Percentiles rank a stretch among this genome's conserved stretches.
These are phyloP conservation scores for Peromyscus leucopus DNA, from an alignment of 2,113 vertebrate species.

Conservation along the genomic window DNA sequence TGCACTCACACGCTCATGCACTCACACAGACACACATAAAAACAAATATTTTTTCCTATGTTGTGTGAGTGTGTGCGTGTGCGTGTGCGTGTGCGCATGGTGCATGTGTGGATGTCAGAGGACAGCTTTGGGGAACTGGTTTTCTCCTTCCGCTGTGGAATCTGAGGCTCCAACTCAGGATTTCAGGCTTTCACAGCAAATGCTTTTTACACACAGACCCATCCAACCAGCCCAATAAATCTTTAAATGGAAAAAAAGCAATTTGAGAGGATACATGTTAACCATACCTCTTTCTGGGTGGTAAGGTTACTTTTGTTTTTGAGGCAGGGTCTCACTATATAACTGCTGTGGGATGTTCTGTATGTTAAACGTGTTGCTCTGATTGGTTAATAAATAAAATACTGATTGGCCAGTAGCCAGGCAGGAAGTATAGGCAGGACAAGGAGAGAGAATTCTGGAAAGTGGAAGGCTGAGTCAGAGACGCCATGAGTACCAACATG, in stretches of 20 bases:
- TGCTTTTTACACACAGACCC: not conserved
- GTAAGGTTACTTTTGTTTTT: not conserved
- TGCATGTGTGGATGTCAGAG: too few species aligned
- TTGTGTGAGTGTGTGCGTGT: rapidly evolving
- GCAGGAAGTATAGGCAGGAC: too few species aligned
- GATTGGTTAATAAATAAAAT: too few species aligned
- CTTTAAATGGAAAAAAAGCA: not conserved
- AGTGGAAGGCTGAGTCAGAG: too few species aligned
- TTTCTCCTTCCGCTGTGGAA: not conserved
- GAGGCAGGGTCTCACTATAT: not conserved
- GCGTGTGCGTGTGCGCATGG: too few species aligned
- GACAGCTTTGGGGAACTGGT: not conserved
- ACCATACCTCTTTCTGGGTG: not conserved
- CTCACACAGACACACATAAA: not conserved
- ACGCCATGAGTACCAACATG: too few species aligned
- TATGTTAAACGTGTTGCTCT: too few species aligned
- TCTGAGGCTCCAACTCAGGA: not conserved
- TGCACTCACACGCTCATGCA: too few species aligned
- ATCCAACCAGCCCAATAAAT: not conserved
- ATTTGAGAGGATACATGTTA: not conserved
- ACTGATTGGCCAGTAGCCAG: too few species aligned
- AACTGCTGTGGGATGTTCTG: too few species aligned
- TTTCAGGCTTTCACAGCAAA: too few species aligned
- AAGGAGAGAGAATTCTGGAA: too few species aligned
- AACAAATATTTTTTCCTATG: not conserved